Evolutionary conservation across 2,797 vertebrate species (phyloP), one percentile per base, ranked within the genome.

Genomic region (Scomberomorus guttatus): DNA sequence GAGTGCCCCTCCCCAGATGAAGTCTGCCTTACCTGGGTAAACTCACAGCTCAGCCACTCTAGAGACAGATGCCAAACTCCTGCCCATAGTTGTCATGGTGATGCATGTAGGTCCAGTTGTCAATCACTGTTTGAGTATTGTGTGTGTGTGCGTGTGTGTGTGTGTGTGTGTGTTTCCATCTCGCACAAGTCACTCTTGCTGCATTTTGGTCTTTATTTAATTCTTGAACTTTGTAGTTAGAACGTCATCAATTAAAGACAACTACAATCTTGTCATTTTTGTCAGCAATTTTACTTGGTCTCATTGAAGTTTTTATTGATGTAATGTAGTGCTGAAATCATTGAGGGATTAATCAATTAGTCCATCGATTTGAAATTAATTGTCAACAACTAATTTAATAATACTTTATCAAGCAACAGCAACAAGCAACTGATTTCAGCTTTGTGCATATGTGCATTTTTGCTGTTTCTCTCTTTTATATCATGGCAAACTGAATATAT

Each of bases 41-140:
- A 67, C 50, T 81, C 65, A 9, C 65, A 62, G 48, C 68, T 74
- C 64, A 34, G 62, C 1, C n/a, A 63, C 54, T 70, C 60, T 10
- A 27, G 44, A 39, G 69, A 62, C 66, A 55, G 57, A 58, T 65
- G 70, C 63, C 60, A 77, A 75, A 87, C 63, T 67, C 79, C 57
- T 87, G 60, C 61, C 54, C 54, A 78, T 37, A 63, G 75, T 85
- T 81, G 62, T 61, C 68, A 66, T 73, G 69, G 72, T 56, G 60
- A 89, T 80, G 48, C 57, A 61, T 76, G 37, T 39, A 63, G 66
- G 71, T 83, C 52, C 74, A 75, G 51, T 80, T 87, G 81, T 81
- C 84, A 90, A 10, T 90, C 87, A 84, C 32, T 62, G 14, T 24
- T 44, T 39, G 20, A 55, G 44, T 37, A 20, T 5, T 8, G 24